A percentile compares a stretch with the other conserved stretches of the same genome.
phyloP scores from a whole-genome alignment of 2,888 invertebrate genomes.

The Nomada ruficornis region DNA sequence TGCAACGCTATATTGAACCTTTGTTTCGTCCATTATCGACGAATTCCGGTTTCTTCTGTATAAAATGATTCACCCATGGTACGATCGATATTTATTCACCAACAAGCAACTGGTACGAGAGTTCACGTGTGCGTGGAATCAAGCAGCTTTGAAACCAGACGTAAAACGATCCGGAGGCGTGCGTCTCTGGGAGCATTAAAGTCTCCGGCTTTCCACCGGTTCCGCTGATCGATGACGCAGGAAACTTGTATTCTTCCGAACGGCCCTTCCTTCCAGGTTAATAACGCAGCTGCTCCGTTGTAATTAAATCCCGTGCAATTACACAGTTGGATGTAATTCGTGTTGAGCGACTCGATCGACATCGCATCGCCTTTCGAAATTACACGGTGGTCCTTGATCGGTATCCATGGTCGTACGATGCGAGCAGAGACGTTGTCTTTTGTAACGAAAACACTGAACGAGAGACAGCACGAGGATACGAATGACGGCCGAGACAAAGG shows the following conservation, averaged over 20 bases:
- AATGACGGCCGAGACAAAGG: neutral
- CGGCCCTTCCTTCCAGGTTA: neutral
- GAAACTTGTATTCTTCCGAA: slow-evolving; percentile 23
- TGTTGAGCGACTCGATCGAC: slow-evolving; percentile 6
- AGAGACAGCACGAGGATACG: neutral
- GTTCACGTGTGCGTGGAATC: neutral
- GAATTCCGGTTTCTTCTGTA: neutral
- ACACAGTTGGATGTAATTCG: neutral
- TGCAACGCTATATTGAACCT: neutral
- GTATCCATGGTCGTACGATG: slow-evolving; percentile 11
- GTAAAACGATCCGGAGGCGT: slow-evolving; percentile 47
- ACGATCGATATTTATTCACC: neutral
- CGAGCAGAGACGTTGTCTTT: neutral
- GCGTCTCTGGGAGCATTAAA: slow-evolving; percentile 59
- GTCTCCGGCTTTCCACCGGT: slow-evolving; percentile 56
- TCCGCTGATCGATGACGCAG: slow-evolving; percentile 36
- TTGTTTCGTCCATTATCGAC: too few relatives aligned
- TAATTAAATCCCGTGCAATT: slow-evolving; percentile 25
- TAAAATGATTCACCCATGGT: neutral
- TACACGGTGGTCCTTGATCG: neutral
- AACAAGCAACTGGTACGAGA: too few relatives aligned
- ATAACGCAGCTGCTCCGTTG: slow-evolving; percentile 3
- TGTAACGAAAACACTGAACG: neutral
- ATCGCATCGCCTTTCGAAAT: neutral
- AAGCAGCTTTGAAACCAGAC: slow-evolving; percentile 8